These are phyloP conservation scores for Baryphthengus martii DNA, from an alignment of 2,113 vertebrate genomes.

Conservation along the genomic window DNA sequence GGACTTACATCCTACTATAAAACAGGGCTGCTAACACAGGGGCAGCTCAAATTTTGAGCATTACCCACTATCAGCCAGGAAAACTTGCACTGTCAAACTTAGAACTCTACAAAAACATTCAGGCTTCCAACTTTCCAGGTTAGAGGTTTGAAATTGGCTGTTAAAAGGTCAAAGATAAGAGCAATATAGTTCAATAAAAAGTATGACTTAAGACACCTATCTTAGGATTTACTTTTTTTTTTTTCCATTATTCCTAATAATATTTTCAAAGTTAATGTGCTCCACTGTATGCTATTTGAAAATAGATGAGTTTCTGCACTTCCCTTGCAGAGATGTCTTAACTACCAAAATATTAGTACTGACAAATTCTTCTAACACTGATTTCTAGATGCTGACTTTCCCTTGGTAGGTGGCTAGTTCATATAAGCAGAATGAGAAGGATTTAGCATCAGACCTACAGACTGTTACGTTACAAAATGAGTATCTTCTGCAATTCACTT, in stretches of 20 bases:
- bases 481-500: not conserved
- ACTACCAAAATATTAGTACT: not conserved
- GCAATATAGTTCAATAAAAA: not conserved
- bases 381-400: not conserved
- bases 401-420: not conserved
- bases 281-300: not conserved
- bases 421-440: not conserved
- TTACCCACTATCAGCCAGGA: not conserved
- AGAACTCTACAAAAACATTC: not conserved
- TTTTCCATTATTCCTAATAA: not conserved
- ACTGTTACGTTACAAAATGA: not conserved
- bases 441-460: not conserved
- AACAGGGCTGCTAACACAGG: not conserved
- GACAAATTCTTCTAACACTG: not conserved
- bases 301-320: not conserved
- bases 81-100: not conserved
- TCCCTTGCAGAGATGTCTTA: not conserved
- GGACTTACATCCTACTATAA: not conserved
- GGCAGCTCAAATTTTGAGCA: not conserved
- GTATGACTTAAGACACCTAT: not conserved
- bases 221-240: not conserved
- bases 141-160: not conserved
- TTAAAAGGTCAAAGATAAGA: not conserved
- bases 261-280: not conserved
- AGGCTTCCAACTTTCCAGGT: not conserved